Base-by-base conservation (phyloP, 1,140 invertebrate genomes). In the Drosophila mayri region DNA sequence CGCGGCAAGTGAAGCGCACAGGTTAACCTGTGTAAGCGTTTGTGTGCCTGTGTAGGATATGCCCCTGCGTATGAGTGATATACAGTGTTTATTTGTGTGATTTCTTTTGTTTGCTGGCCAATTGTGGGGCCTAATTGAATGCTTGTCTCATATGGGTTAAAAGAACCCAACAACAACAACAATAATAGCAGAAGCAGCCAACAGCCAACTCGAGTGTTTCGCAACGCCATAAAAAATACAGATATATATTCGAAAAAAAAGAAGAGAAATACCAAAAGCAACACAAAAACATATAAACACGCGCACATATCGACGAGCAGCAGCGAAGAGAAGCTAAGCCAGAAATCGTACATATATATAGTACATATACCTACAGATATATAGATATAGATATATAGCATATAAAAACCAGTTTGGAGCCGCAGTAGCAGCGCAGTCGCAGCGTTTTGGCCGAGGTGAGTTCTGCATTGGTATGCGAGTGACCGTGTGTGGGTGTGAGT, bases 101-200 rank as follows among this genome's bases (percentile, higher is more conserved):
- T 87, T 86, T 78, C 83, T 79, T 87, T 86, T 85, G 74, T 81
- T 86, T 86, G 83, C 79, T 75, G 70, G 46, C 66, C 79, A 82
- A 87, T 87, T 87, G 83, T 86, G 68, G 75, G 54, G 70, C 76
- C 76, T 82, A 87, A 86, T 86, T 86, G 85, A 87, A 87, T 79
- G 79, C 79, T 59, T 87, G 82, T 84, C 65, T 68, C 81, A 77
- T 68, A 82, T 81, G 81, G 82, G 52, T 46, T 47, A 62, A 66
- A 62, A 73, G 63, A 65, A 63, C 62, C 59, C 63, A 74, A 20
- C 57, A 50, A 5, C 52, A 50, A 41, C 50, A 59, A 60, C 44
- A 12, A 50, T 43, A 80, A 25, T 22, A 46, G 4, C 41, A 40
- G 16, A 16, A n/a, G 38, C 38, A 40, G 16, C 38, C 7, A 20